Evolutionary conservation across 2,797 vertebrate genomes (phyloP).

Genomic region (Ispidina lecontei): DNA sequence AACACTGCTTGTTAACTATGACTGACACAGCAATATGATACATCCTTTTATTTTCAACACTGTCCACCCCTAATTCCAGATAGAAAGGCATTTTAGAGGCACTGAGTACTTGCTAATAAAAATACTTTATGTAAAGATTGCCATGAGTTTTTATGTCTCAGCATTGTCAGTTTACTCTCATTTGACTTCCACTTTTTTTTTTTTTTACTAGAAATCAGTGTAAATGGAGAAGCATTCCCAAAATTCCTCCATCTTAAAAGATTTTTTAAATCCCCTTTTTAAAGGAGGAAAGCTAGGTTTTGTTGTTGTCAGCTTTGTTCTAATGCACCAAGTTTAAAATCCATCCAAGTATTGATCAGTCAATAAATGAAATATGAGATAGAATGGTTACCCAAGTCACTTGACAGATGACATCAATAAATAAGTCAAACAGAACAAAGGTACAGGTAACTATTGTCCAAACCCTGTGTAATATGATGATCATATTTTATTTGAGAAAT

Average conservation of each 20-base stretch:
- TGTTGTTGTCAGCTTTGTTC: background rate
- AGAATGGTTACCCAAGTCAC: background rate
- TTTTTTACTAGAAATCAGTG: background rate
- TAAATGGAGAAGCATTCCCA: background rate
- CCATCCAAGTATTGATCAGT: background rate
- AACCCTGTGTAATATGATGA: background rate
- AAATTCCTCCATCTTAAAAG: background rate
- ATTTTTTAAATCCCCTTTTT: background rate
- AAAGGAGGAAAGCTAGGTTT: background rate
- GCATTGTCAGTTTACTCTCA: background rate
- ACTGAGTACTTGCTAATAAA: background rate
- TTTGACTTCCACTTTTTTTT: background rate
- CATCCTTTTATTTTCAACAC: constrained; percentile 39
- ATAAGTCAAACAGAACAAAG: background rate
- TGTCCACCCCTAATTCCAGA: background rate
- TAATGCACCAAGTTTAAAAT: background rate
- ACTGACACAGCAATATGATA: constrained; percentile 66
- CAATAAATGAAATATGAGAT: background rate
- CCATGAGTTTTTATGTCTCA: background rate
- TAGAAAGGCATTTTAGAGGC: background rate
- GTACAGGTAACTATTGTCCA: background rate
- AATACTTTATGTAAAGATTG: constrained; percentile 12
- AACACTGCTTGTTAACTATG: constrained; percentile 69
- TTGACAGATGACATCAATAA: background rate
- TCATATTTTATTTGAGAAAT: background rate